These are phyloP conservation scores for Apodemus speciosus DNA, from an alignment of 2,113 vertebrate genomes.

Conservation along the genomic window DNA sequence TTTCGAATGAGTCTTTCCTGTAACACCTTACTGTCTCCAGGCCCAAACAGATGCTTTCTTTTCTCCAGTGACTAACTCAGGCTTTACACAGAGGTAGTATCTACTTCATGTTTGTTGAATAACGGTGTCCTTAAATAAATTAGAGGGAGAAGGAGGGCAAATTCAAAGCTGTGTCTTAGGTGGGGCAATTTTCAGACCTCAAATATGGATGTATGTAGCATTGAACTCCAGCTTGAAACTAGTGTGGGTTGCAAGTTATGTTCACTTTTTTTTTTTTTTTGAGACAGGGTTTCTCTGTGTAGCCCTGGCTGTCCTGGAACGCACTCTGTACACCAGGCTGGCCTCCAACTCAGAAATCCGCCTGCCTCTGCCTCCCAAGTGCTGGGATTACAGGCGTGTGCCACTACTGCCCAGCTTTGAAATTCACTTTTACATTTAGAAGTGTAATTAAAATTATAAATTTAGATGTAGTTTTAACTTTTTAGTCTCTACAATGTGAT, in stretches of 20 bases:
- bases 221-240: conserved; percentile 28
- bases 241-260: conserved; percentile 14
- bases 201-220: too few relatives aligned
- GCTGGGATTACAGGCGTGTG: too few relatives aligned
- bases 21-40: conserved; percentile 41
- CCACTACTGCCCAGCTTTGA: too few relatives aligned
- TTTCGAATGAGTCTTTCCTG: conserved; percentile 45
- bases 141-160: conserved; percentile 16
- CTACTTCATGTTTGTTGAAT: not conserved
- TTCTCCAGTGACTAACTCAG: not conserved
- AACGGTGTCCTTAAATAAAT: conserved; percentile 53
- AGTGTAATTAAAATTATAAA: not conserved
- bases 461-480: not conserved
- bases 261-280: too few relatives aligned
- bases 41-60: conserved; percentile 28
- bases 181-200: too few relatives aligned
- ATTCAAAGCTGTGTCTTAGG: conserved; percentile 32
- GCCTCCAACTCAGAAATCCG: too few relatives aligned
- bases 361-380: too few relatives aligned
- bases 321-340: too few relatives aligned
- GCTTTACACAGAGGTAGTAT: conserved; percentile 1
- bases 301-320: too few relatives aligned
- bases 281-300: too few relatives aligned
- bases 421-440: conserved; percentile 47
- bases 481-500: not conserved